Conservation (phyloP, 2,113 vertebrate genomes). For the rabbit (Oryctolagus cuniculus) region DNA sequence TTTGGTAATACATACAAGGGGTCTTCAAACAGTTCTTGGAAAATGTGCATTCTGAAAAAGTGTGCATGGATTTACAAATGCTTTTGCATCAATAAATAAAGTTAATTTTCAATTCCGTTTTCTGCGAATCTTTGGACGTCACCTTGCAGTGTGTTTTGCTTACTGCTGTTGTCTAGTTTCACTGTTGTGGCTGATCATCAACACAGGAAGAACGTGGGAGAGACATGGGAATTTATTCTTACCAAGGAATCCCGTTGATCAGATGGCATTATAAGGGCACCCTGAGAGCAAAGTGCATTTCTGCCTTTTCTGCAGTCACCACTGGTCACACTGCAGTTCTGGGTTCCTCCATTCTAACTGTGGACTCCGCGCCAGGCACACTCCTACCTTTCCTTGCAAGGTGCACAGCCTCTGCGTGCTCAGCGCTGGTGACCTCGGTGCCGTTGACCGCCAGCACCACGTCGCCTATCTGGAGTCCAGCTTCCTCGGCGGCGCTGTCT, state of each 20-base stretch:
- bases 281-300: neutral
- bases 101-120: too few relatives aligned
- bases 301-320: rapidly evolving
- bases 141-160: neutral
- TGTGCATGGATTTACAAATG: too few relatives aligned
- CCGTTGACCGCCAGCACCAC: constrained; percentile 93
- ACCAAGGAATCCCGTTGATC: neutral
- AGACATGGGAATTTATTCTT: neutral
- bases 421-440: constrained; percentile 93
- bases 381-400: constrained; percentile 91
- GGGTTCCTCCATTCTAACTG: neutral
- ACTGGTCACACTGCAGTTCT: rapidly evolving
- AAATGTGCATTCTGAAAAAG: too few relatives aligned
- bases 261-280: neutral
- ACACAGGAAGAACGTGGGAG: neutral
- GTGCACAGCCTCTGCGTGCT: constrained; percentile 93
- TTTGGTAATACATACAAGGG: neutral
- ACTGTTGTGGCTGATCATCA: neutral
- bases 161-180: neutral
- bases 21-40: too few relatives aligned
- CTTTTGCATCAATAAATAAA: too few relatives aligned
- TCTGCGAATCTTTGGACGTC: too few relatives aligned
- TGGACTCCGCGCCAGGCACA: neutral
- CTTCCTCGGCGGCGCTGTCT: constrained; percentile 95
- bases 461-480: constrained; percentile 93